phyloP scores from a whole-genome alignment of 1,140 invertebrate genomes.

The Ceratoteleas bidentatus region DNA sequence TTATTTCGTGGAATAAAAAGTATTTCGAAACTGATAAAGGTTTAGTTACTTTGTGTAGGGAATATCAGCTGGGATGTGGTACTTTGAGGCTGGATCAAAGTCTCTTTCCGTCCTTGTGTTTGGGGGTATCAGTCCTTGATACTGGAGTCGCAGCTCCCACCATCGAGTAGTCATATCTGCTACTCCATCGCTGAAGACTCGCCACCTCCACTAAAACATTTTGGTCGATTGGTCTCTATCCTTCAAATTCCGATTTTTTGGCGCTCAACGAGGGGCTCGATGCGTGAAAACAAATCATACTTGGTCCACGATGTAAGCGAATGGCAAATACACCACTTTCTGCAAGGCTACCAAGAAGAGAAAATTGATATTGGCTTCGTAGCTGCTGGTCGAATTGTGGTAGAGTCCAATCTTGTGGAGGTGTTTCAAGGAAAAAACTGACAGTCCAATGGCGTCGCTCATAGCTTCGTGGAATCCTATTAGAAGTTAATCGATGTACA shows the following conservation, averaged over 20 bases:
- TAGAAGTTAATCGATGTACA: background rate
- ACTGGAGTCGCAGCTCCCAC: slow-evolving; percentile 89
- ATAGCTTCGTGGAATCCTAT: slow-evolving; percentile 94
- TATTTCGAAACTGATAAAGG: background rate
- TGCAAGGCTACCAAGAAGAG: slow-evolving; percentile 90
- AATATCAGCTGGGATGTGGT: slow-evolving; percentile 89
- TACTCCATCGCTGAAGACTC: slow-evolving; percentile 88
- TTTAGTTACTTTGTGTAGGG: slow-evolving; percentile 80
- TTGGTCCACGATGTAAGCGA: slow-evolving; percentile 89
- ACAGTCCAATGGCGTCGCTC: slow-evolving; percentile 92
- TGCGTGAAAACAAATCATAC: slow-evolving; percentile 77
- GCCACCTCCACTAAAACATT: slow-evolving; percentile 86
- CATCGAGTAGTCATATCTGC: slow-evolving; percentile 89
- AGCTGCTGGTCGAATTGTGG: slow-evolving; percentile 85
- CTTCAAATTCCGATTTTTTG: too few relatives aligned
- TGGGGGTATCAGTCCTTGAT: slow-evolving; percentile 88
- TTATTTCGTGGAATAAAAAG: too few relatives aligned
- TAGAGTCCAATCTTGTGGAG: slow-evolving; percentile 87
- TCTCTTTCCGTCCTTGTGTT: slow-evolving; percentile 86
- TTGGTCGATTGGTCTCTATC: background rate
- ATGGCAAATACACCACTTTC: slow-evolving; percentile 91
- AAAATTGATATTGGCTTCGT: slow-evolving; percentile 89
- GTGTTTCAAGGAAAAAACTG: slow-evolving; percentile 88
- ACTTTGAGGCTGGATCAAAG: slow-evolving; percentile 91
- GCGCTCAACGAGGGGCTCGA: too few relatives aligned